Evolutionary conservation across 2,113 vertebrate species (phyloP), one percentile per base, ranked within the genome.

Genomic region (Crypturellus undulatus): DNA sequence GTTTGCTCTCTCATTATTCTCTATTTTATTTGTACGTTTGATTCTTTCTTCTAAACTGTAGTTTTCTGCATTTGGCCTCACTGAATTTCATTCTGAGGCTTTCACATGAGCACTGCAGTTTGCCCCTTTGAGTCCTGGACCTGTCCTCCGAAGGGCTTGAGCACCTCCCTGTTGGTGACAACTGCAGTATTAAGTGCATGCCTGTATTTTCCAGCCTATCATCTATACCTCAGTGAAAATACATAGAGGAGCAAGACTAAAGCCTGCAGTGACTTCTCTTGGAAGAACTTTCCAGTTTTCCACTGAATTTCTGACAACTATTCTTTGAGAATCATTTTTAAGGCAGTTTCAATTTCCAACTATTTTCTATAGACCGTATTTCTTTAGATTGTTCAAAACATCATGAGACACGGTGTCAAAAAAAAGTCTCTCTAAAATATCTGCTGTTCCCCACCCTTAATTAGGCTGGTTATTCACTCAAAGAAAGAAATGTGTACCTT

Each of bases 401-500:
- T 54, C n/a, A 30, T 3, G 15, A 87, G n/a, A 81, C 30, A 34
- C 0, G 0, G 12, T 15, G 16, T 71, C 38, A 78, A 30, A 80
- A 30, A 80, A 76, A 60, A 62, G 32, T 75, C 52, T 42, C 47
- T 56, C 38, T n/a, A 60, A 88, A 84, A 79, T 72, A 68, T 64
- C 52, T 3, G 1, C 56, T 75, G 8, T 68, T 5, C 16, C 12
- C 8, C 22, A 81, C 24, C 34, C 34, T 87, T 96, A 25, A 71
- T 28, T 30, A 52, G 15, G 17, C 36, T 71, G 63, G 18, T 63
- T 81, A 77, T 32, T 73, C 85, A 92, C 81, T 93, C 71, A 69
- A 90, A 97, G 94, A 88, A 94, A 68, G n/a, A 84, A 90, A 96
- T 95, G 83, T 82, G 58, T 5, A 68, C 22, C n/a, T 89, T 87